These are phyloP conservation scores for Chionodraco myersi DNA, from an alignment of 2,113 vertebrate species.

Conservation along the genomic window DNA sequence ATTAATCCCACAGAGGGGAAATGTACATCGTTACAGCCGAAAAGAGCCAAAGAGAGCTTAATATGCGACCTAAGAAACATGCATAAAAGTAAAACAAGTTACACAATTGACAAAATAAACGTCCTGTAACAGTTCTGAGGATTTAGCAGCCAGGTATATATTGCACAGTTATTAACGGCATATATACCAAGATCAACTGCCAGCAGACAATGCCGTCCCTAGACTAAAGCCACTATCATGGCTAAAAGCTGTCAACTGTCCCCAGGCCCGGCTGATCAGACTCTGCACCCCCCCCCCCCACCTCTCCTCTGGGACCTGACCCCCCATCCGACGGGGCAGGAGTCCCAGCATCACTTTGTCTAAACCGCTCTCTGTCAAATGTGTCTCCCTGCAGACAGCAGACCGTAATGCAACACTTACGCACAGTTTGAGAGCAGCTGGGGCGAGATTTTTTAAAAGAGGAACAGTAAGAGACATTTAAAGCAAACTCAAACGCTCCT, in stretches of 20 bases:
- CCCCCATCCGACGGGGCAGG: conserved; percentile 7
- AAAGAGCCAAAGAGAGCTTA: too few species aligned
- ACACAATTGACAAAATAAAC: too few species aligned
- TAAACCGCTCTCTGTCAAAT: not conserved
- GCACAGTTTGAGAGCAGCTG: not conserved
- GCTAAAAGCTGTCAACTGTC: conserved; percentile 8
- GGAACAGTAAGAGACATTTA: not conserved
- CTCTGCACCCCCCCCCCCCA: conserved; percentile 3
- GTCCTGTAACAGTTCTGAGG: too few species aligned
- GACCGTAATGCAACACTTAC: not conserved
- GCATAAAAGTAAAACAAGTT: too few species aligned
- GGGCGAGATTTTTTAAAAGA: not conserved
- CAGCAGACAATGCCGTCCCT: not conserved
- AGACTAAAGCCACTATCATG: not conserved
- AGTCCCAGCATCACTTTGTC: not conserved
- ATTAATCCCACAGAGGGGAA: too few species aligned
- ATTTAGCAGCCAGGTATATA: too few species aligned
- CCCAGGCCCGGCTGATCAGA: conserved; percentile 21
- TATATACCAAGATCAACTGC: too few species aligned
- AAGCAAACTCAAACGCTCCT: not conserved
- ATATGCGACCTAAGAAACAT: too few species aligned
- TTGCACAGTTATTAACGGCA: too few species aligned
- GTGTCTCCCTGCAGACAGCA: conserved; percentile 1
- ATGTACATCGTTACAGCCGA: too few species aligned
- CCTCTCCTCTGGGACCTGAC: conserved; percentile 20